phyloP scores from a whole-genome alignment of 2,797 vertebrate species.

The Saxicola maurus region DNA sequence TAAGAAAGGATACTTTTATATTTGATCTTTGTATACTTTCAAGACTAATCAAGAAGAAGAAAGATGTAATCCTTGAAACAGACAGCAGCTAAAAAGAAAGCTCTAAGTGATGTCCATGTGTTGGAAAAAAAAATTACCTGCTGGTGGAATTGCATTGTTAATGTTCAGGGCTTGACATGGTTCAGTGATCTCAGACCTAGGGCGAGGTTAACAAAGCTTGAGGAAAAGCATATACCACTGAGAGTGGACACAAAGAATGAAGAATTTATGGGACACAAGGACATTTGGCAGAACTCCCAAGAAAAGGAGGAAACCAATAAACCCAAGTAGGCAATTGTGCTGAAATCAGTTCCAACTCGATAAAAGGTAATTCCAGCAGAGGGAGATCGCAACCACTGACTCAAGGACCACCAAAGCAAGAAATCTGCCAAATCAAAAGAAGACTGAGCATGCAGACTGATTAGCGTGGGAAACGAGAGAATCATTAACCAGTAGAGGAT shows the following conservation, averaged over 20 bases:
- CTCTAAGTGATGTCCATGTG: background rate
- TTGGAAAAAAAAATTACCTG: background rate
- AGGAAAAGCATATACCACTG: background rate
- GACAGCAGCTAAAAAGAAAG: background rate
- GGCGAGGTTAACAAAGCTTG: background rate
- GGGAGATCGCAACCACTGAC: rapidly evolving
- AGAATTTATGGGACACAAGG: background rate
- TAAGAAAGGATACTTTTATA: background rate
- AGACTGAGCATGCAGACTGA: background rate
- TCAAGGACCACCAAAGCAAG: background rate
- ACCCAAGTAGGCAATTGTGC: background rate
- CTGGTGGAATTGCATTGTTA: background rate
- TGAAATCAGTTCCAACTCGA: background rate
- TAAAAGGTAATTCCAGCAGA: background rate
- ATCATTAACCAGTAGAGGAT: background rate
- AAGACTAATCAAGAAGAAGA: background rate
- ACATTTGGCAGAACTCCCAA: background rate
- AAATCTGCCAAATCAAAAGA: background rate
- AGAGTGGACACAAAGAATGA: background rate
- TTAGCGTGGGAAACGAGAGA: background rate
- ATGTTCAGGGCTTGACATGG: background rate
- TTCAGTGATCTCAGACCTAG: background rate
- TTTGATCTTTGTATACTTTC: background rate
- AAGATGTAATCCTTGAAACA: background rate
- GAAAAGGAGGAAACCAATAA: background rate